A percentile compares a stretch with the other conserved stretches of the same genome.
These are phyloP conservation scores for Zele albiditarsus DNA, from an alignment of 2,888 invertebrate species.

Conservation along the genomic window DNA sequence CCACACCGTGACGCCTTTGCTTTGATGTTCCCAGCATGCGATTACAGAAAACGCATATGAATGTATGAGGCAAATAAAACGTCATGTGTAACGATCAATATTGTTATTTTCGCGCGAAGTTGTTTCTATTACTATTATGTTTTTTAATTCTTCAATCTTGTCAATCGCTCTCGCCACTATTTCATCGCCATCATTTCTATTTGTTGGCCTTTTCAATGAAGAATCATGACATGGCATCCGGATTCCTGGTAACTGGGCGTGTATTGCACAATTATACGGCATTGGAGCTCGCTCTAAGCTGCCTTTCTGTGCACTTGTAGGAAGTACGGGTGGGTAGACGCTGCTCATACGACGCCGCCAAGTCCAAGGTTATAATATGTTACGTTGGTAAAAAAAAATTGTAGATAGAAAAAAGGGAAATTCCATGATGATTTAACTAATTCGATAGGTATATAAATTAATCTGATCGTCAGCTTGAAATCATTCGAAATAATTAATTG, in stretches of 20 bases:
- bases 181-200: neutral
- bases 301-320: slow-evolving; percentile 50
- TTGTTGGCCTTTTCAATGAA: neutral
- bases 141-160: neutral
- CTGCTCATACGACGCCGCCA: slow-evolving; percentile 60
- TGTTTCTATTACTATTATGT: neutral
- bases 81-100: slow-evolving; percentile 1
- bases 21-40: neutral
- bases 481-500: neutral
- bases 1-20: neutral
- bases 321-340: slow-evolving; percentile 69
- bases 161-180: neutral
- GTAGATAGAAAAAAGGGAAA: neutral
- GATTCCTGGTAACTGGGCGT: slow-evolving; percentile 36
- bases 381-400: neutral
- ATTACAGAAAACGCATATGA: neutral
- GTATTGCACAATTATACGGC: slow-evolving; percentile 65
- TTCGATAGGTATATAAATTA: neutral
- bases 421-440: neutral
- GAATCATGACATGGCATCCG: slow-evolving; percentile 22
- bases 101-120: neutral
- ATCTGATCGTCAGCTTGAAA: neutral
- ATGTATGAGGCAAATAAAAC: slow-evolving; percentile 8
- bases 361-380: slow-evolving; percentile 60
- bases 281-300: slow-evolving; percentile 51